Conservation (phyloP, 2,888 invertebrate species). For the Spicauda simplicius region DNA sequence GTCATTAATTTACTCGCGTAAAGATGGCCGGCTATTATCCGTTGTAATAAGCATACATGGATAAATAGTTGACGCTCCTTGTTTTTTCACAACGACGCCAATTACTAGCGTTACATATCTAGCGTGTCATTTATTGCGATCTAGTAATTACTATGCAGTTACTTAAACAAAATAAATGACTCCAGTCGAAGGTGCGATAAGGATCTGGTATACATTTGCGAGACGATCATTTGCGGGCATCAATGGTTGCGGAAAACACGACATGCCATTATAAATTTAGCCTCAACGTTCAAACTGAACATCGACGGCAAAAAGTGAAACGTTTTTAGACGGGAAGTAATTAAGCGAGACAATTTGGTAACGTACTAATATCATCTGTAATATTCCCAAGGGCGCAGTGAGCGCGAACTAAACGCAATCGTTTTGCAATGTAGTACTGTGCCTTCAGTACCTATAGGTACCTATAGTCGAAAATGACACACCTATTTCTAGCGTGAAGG, state of each 20-base stretch:
- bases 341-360: slow-evolving; percentile 27
- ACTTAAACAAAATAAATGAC: slow-evolving; percentile 23
- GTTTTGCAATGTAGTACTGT: neutral
- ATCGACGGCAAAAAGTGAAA: slow-evolving; percentile 20
- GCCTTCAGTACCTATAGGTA: neutral
- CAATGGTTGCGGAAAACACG: slow-evolving; percentile 24
- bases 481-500: no score
- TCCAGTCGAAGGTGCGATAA: slow-evolving; percentile 17
- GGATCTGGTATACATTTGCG: slow-evolving; percentile 15
- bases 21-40: slow-evolving; percentile 35
- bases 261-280: slow-evolving; percentile 11
- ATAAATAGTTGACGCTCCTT: slow-evolving; percentile 23
- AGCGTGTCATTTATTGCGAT: slow-evolving; percentile 27
- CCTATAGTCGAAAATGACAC: no score
- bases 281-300: slow-evolving; percentile 19
- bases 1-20: slow-evolving; percentile 67
- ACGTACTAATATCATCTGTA: slow-evolving; percentile 13
- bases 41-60: slow-evolving; percentile 26
- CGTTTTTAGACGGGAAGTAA: slow-evolving; percentile 29
- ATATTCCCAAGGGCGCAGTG: slow-evolving; percentile 18
- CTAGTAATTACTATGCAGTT: slow-evolving; percentile 19
- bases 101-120: slow-evolving; percentile 20
- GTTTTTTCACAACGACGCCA: slow-evolving; percentile 11
- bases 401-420: neutral
- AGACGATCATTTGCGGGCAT: slow-evolving; percentile 18